Base-by-base conservation (phyloP, 1,140 invertebrate species). In the Scylla paramamosain region DNA sequence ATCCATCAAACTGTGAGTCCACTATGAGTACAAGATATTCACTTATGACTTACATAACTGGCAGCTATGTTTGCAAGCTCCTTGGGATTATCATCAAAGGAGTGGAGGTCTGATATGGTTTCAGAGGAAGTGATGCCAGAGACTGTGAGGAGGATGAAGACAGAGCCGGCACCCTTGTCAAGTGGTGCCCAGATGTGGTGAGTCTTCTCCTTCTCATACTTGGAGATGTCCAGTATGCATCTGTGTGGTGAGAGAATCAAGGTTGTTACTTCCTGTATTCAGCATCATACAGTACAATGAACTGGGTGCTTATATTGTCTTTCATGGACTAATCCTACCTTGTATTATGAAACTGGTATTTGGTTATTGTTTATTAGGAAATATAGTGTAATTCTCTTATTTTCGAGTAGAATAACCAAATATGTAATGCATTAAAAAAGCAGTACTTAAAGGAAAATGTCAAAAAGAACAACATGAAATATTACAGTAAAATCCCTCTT, bases 81-180 rank as follows among this genome's bases (percentile, higher is more conserved):
- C 0, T 97, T 97, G 0, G 98, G 97, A 97, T 98, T 98, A 92
- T 98, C 98, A 96, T 98, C 98, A 96, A 98, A 98, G 28, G 98
- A 98, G 7, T 98, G 98, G 45, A 99, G 97, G 97, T 99, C 99
- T 7, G 98, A 99, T 92, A 99, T 99, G 0, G 99, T 99, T 97
- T 99, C 99, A 0, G 98, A 98, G 0, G 98, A 98, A 0, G 98
- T 98, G 0, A 99, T 99, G 0, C 99, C 99, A 96, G 99, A 99
- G 28, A 99, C 99, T 0, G 99, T 99, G 0, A 99, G 97, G 91
- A 99, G 97, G 6, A 99, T 97, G 96, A 98, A 98, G 88, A 99
- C 98, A 94, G 98, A 98, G 0, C 99, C 99, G 0, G 98, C 98
- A 0, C 98, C 98, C 96, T 99, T 99, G 97, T 99, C 99, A 16